Evolutionary conservation across 2,888 invertebrate genomes (phyloP), one percentile per base, ranked within the genome.

Genomic region (Eupithecia centaureata): DNA sequence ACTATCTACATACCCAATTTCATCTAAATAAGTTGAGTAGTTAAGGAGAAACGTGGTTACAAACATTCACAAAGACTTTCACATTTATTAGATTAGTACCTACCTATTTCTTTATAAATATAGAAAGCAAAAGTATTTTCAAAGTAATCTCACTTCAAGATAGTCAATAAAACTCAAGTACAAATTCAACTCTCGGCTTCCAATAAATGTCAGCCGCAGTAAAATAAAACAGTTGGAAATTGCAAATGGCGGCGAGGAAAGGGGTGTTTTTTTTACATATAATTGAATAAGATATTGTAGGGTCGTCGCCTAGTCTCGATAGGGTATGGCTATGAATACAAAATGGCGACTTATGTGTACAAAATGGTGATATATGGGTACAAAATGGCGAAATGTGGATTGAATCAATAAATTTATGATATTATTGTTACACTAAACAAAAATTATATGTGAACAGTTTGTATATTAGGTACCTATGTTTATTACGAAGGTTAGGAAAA

Each of bases 201-300:
- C 30, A 56, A 56, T 56, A 56, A 28, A 27, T 56, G 54, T 30
- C 30, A n/a, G 22, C 2, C 18, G n/a, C 28, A 8, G 10, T n/a
- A 30, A 27, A 28, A 56, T 56, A 56, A 28, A 54, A 56, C 54
- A 56, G 28, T 5, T 52, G 4, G 18, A 56, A 30, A 56, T 30
- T 56, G 54, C 42, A 71, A 63, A 42, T n/a, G 33, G 52, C 22
- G 68, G 63, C 13, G 35, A 56, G 57, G 25, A 25, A 27, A 12
- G 2, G 35, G 13, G 30, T 47, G 25, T 59, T 33, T 42, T 22
- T 7, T 61, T 68, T 61, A n/a, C 32, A 28, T 28, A 56, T 56
- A 56, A 56, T 54, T 54, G 54, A 54, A 54, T 54, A 56, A 27
- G n/a, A 10, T 27, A 28, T n/a, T 5, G 54, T 1, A n/a, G 30